Evolutionary conservation across 2,113 vertebrate genomes (phyloP), one percentile per base, ranked within the genome.

Genomic region (Rhegmatorhina hoffmannsi): DNA sequence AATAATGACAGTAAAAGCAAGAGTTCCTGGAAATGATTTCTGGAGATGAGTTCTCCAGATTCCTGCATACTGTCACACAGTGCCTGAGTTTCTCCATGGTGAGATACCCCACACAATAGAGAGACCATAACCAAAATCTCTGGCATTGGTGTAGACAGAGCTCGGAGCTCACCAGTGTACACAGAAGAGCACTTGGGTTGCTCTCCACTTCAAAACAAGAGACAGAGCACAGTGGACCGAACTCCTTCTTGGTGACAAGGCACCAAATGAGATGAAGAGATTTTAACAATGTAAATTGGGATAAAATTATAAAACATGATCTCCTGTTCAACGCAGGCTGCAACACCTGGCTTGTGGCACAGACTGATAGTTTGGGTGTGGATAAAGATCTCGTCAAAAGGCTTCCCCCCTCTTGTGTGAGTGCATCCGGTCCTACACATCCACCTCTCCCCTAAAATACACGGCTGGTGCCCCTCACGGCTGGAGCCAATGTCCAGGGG

Each of bases 361-460:
- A 67, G 25, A 63, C 17, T 5, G 3, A 56, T 11, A 7, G 15
- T n/a, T 34, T 33, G 20, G 14, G 21, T 3, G 23, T 26, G n/a
- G 36, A 55, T 64, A 11, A 66, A 72, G 1, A 6, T 18, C 49
- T 73, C 49, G 36, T 12, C 60, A 36, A 69, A 72, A 66, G 63
- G n/a, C n/a, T 26, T 89, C 38, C 17, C 34, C 40, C 18, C 7
- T 34, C 38, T 40, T 3, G 4, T 24, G 31, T 7, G 53, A 59
- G 29, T 3, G 0, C 18, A 44, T 34, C 43, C 17, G 16, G 56
- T 38, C 47, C 31, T 4, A 8, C 3, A 7, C 18, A 19, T 16
- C 68, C 46, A 28, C 16, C 40, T 58, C 44, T 87, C 12, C 53
- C 38, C 64, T 46, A 26, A 63, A 40, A 36, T 1, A 12, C 17